Percentiles rank a stretch among this genome's conserved stretches.
Evolutionary conservation across 1,140 invertebrate genomes (phyloP).

Genomic region (Trichogramma pretiosum): DNA sequence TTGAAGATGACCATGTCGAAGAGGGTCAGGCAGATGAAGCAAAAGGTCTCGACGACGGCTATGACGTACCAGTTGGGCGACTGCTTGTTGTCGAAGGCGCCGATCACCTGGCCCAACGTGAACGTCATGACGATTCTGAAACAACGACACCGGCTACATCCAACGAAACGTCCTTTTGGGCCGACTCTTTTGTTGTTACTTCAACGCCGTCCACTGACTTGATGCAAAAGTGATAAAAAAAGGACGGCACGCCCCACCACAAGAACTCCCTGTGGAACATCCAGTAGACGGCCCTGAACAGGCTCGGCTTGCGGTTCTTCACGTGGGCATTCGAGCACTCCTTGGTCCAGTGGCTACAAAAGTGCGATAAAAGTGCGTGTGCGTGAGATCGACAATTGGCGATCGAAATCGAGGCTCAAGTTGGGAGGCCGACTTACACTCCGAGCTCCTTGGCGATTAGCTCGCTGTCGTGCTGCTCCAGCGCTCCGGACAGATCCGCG

Average conservation of each 20-base stretch:
- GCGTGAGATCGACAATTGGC: too few relatives aligned
- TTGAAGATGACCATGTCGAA: slow-evolving; percentile 37
- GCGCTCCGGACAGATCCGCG: slow-evolving; percentile 5
- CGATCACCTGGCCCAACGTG: too few relatives aligned
- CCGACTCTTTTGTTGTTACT: too few relatives aligned
- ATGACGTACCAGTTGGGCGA: too few relatives aligned
- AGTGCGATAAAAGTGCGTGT: background rate
- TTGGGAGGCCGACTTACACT: slow-evolving; percentile 7
- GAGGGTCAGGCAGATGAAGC: slow-evolving; percentile 38
- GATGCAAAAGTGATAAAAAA: background rate
- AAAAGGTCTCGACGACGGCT: slow-evolving; percentile 41
- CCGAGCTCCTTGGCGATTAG: background rate
- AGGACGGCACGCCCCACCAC: background rate
- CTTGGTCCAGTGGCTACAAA: slow-evolving; percentile 16
- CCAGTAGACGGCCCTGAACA: slow-evolving; percentile 25
- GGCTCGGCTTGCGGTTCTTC: slow-evolving; percentile 29
- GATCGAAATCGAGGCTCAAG: too few relatives aligned
- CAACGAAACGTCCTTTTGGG: too few relatives aligned
- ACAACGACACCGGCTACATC: too few relatives aligned
- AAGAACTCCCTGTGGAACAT: slow-evolving; percentile 24
- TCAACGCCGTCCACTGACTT: background rate
- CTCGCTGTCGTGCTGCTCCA: slow-evolving; percentile 6
- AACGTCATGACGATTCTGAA: too few relatives aligned
- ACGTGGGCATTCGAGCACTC: slow-evolving; percentile 35
- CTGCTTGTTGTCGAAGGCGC: too few relatives aligned